Conservation (phyloP, 2,888 invertebrate genomes). For the Rhimphoctona megacephalus region DNA sequence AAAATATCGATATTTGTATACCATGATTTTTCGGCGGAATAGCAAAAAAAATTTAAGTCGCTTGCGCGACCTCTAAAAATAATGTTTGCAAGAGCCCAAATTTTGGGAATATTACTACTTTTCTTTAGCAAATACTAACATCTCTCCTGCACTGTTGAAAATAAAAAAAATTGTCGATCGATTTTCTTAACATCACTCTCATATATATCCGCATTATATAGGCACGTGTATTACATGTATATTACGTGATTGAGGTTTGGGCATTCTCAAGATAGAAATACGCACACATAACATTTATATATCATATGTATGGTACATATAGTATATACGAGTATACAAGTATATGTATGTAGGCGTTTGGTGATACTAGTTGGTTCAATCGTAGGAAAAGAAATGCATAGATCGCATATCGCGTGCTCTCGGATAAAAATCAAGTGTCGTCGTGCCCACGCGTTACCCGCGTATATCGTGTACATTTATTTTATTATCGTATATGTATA, state of each 20-base stretch:
- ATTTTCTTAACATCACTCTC: not conserved
- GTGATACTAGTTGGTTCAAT: conserved; percentile 2
- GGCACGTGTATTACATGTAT: not conserved
- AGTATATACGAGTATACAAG: not conserved
- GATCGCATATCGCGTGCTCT: conserved; percentile 4
- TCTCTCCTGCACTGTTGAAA: not conserved
- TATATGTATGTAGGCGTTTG: not conserved
- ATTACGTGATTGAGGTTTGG: conserved; percentile 1
- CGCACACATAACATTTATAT: not conserved
- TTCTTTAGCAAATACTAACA: not conserved
- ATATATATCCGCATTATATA: not conserved
- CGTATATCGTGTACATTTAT: not conserved
- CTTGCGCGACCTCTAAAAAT: too few species aligned
- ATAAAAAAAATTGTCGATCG: not conserved
- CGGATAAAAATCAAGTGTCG: conserved; percentile 33
- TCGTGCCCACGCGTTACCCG: conserved; percentile 18
- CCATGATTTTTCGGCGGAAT: too few species aligned
- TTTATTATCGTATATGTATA: conserved; percentile 10
- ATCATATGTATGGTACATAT: not conserved
- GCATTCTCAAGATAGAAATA: conserved; percentile 8
- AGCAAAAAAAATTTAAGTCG: too few species aligned
- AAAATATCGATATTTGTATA: too few species aligned
- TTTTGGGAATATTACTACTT: not conserved
- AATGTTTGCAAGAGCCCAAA: not conserved
- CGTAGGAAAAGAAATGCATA: conserved; percentile 12